Conservation (phyloP, 2,888 invertebrate species). For the Drosophila cognata region DNA sequence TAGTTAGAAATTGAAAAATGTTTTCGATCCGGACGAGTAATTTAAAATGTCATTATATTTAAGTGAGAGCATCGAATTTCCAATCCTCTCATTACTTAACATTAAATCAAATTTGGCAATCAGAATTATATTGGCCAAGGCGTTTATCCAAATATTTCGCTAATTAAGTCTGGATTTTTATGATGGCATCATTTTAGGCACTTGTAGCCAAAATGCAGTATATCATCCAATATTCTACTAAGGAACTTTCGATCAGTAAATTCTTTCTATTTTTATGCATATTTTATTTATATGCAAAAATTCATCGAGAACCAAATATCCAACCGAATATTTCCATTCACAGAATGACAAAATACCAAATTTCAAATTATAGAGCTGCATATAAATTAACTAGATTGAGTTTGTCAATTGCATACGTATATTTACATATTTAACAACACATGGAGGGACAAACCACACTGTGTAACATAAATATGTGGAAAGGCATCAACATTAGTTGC, state of each 20-base stretch:
- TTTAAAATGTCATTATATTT: constrained; percentile 36
- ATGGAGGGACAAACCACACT: constrained; percentile 45
- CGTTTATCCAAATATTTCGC: not conserved
- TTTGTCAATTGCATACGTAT: constrained; percentile 57
- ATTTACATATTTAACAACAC: constrained; percentile 8
- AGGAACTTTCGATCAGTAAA: too few relatives aligned
- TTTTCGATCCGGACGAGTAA: constrained; percentile 21
- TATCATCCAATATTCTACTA: not conserved
- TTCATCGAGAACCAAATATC: not conserved
- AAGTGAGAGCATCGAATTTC: not conserved
- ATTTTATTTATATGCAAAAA: not conserved
- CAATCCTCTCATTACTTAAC: not conserved
- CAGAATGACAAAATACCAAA: not conserved
- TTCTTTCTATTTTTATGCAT: too few relatives aligned
- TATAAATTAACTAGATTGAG: constrained; percentile 70
- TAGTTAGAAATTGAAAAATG: constrained; percentile 46
- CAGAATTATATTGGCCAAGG: not conserved
- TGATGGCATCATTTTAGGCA: not conserved
- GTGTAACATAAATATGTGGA: constrained; percentile 51
- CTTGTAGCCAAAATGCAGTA: not conserved
- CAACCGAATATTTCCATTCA: not conserved
- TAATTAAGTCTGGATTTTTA: not conserved
- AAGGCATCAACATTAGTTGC: constrained; percentile 44
- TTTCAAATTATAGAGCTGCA: constrained; percentile 52
- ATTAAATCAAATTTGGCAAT: not conserved